Evolutionary conservation across 2,888 invertebrate genomes (phyloP), one percentile per base, ranked within the genome.

Genomic region (Geophilus truncorum): DNA sequence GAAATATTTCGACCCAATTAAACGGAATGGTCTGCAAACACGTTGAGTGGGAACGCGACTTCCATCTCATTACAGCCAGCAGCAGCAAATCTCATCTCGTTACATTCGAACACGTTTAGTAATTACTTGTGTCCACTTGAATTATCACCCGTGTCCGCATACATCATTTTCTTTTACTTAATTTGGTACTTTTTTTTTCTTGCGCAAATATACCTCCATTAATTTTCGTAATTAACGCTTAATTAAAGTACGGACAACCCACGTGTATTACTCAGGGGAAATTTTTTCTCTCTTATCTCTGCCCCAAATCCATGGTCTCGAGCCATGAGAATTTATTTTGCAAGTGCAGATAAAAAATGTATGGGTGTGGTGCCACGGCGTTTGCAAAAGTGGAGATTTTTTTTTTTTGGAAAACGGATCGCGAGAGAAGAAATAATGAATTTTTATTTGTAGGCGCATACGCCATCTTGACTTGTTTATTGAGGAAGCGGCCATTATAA

Each of bases 31-130:
- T n/a, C 7, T 12, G 15, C 5, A 3, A 45, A 45, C 62, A 23
- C 62, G 23, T 2, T 6, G 62, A 62, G 12, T 9, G 7, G 62
- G 62, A 62, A 23, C 62, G 25, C 62, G 62, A 25, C 25, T 62
- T 62, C 12, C 57, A 21, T 62, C 62, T 62, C 62, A 62, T 57
- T 62, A 62, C 62, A 21, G 62, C 62, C 23, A 62, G 25, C 23
- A 62, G 62, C 62, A 62, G 62, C 62, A 62, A 62, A 62, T 62
- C 62, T 62, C 62, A 62, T 62, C 62, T 62, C 62, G 62, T 62
- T 62, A 25, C 25, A 62, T 62, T 62, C 62, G 62, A 62, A 62
- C 62, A 25, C 9, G 62, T 62, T 25, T 62, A 62, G 62, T 62
- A 62, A 62, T 62, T 62, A 62, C 62, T 23, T 62, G 62, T 62